Percentiles rank a stretch among this genome's conserved stretches.
Conservation (phyloP, 2,797 vertebrate genomes). For the Borostomias antarcticus region DNA sequence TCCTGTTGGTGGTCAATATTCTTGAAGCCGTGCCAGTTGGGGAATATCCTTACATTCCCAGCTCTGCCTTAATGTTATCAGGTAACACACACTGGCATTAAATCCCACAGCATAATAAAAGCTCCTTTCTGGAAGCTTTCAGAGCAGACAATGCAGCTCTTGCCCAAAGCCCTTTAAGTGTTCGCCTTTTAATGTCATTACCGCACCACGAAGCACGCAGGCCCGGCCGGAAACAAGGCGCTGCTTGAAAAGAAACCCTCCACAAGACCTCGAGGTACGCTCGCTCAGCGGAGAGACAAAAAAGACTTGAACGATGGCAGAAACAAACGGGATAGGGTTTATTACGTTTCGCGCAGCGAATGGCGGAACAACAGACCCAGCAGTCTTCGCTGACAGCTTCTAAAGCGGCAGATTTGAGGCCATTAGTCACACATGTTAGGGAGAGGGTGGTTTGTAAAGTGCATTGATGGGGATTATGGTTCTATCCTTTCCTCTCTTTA, state of each 20-base stretch:
- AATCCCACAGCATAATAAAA: conserved; percentile 80
- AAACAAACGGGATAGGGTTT: conserved; percentile 74
- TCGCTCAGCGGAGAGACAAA: conserved; percentile 72
- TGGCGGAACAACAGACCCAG: conserved; percentile 74
- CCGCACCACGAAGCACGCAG: conserved; percentile 68
- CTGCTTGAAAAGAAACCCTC: conserved; percentile 72
- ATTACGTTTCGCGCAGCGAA: conserved; percentile 74
- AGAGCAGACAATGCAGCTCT: conserved; percentile 76
- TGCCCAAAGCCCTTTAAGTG: conserved; percentile 81
- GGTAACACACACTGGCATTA: conserved; percentile 84
- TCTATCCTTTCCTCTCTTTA: conserved; percentile 79
- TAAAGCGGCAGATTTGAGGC: conserved; percentile 82
- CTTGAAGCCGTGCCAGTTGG: conserved; percentile 76
- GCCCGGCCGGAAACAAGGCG: conserved; percentile 52
- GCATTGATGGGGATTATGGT: conserved; percentile 82
- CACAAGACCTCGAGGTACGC: conserved; percentile 81
- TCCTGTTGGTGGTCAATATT: conserved; percentile 83
- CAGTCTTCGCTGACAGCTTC: conserved; percentile 77
- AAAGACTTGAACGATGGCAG: conserved; percentile 60
- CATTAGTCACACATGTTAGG: conserved; percentile 88
- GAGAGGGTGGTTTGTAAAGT: conserved; percentile 84
- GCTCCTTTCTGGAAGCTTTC: conserved; percentile 80
- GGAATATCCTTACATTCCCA: conserved; percentile 67
- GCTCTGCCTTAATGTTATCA: conserved; percentile 82
- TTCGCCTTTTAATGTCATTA: conserved; percentile 83